These are phyloP conservation scores for Cyphomyrus plagiostoma DNA, from an alignment of 2,113 vertebrate genomes.

Conservation along the genomic window DNA sequence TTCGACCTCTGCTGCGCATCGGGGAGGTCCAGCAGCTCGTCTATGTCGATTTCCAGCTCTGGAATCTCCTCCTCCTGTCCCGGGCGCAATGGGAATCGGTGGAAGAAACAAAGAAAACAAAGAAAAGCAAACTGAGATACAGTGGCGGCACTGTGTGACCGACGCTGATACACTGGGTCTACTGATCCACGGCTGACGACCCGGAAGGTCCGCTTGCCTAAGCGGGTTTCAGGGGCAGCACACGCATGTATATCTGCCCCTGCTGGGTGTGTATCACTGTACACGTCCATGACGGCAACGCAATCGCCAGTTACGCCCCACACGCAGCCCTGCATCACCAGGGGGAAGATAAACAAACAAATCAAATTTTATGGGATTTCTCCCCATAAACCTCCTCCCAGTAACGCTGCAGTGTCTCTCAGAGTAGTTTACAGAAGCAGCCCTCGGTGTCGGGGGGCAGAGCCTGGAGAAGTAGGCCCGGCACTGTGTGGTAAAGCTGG, in stretches of 20 bases:
- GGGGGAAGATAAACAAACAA: slow-evolving; percentile 5
- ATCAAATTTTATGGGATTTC: neutral
- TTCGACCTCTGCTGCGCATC: slow-evolving; percentile 79
- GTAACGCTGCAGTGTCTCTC: neutral
- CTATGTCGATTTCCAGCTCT: slow-evolving; percentile 88
- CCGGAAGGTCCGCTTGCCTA: neutral
- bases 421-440: neutral
- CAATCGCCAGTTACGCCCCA: neutral
- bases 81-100: slow-evolving; percentile 25
- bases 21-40: slow-evolving; percentile 82
- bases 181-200: neutral
- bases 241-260: neutral
- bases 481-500: neutral
- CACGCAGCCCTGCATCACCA: neutral
- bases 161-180: neutral
- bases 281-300: neutral
- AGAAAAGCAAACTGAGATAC: neutral
- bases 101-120: slow-evolving; percentile 3
- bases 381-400: neutral
- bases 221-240: neutral
- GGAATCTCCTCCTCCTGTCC: slow-evolving; percentile 66
- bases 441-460: neutral
- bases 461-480: neutral
- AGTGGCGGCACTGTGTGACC: slow-evolving; percentile 10
- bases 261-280: neutral